Evolutionary conservation across 1,140 invertebrate genomes (phyloP).

Genomic region (Trichonephila clavipes): DNA sequence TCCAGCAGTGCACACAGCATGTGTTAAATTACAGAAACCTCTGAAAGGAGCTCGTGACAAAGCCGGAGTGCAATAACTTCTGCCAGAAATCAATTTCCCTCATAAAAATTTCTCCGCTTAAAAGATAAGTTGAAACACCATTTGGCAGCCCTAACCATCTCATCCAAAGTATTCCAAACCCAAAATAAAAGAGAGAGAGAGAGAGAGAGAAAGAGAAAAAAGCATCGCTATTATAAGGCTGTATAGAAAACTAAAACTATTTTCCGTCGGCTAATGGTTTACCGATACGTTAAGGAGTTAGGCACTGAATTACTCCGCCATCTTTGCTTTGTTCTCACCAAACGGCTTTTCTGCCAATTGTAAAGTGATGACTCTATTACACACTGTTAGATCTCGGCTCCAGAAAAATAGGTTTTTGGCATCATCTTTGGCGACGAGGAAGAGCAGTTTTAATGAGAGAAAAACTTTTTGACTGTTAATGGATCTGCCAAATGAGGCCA

Average conservation of each 20-base stretch:
- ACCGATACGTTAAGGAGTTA: conserved; percentile 54
- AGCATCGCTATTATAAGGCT: conserved; percentile 25
- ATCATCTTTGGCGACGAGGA: background rate
- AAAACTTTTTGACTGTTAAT: conserved; percentile 43
- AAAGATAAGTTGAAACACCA: conserved; percentile 33
- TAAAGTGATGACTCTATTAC: conserved; percentile 64
- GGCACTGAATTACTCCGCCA: conserved; percentile 16
- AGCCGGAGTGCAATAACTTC: conserved; percentile 11
- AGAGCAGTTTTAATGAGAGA: conserved; percentile 34
- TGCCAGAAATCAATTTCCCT: conserved; percentile 31
- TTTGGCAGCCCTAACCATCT: conserved; percentile 17
- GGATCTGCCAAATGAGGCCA: background rate
- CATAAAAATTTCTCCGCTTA: conserved; percentile 28
- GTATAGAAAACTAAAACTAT: conserved; percentile 54
- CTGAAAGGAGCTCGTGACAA: conserved; percentile 14
- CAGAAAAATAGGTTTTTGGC: conserved; percentile 19
- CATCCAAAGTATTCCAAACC: background rate
- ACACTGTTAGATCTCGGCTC: background rate
- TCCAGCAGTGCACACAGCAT: background rate
- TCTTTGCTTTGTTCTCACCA: conserved; percentile 8
- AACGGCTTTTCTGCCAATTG: conserved; percentile 44
- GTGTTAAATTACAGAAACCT: background rate
- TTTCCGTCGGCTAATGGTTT: conserved; percentile 53
- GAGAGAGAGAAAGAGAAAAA: background rate
- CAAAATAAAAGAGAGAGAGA: background rate